Evolutionary conservation across 2,797 vertebrate species (phyloP).

Genomic region (Hipposideros larvatus): DNA sequence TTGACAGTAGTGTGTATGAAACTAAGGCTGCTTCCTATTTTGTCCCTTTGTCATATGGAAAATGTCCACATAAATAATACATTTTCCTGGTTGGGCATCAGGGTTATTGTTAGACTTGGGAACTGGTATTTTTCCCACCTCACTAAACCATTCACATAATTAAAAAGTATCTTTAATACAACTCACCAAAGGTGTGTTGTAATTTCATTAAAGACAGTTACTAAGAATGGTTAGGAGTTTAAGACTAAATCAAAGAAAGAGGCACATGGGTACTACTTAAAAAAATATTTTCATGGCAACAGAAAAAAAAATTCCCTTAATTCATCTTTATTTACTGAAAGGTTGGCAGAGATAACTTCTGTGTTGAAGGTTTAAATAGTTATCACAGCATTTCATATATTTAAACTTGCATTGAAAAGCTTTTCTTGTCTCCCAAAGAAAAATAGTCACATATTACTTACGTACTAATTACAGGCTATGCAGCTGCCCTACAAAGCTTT

Average conservation of each 20-base stretch:
- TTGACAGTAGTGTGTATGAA: slow-evolving; percentile 26
- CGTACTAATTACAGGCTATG: slow-evolving; percentile 88
- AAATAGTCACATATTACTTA: slow-evolving; percentile 85
- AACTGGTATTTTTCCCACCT: slow-evolving; percentile 74
- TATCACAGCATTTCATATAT: slow-evolving; percentile 88
- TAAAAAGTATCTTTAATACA: slow-evolving; percentile 79
- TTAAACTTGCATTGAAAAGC: slow-evolving; percentile 89
- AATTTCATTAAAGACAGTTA: slow-evolving; percentile 92
- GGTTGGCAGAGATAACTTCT: slow-evolving; percentile 84
- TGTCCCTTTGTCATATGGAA: slow-evolving; percentile 38
- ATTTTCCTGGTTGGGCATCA: not conserved
- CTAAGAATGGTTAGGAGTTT: slow-evolving; percentile 89
- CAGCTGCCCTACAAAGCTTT: slow-evolving; percentile 87
- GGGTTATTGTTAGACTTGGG: slow-evolving; percentile 40
- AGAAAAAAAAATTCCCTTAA: slow-evolving; percentile 81
- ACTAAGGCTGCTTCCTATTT: slow-evolving; percentile 59
- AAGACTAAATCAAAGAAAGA: slow-evolving; percentile 77
- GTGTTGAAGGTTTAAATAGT: slow-evolving; percentile 87
- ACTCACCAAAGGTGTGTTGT: slow-evolving; percentile 82
- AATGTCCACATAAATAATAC: slow-evolving; percentile 64
- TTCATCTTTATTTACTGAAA: slow-evolving; percentile 82
- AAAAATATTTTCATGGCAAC: slow-evolving; percentile 81
- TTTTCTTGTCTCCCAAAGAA: slow-evolving; percentile 84
- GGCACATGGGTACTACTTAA: slow-evolving; percentile 72
- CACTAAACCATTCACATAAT: slow-evolving; percentile 81